A percentile compares a stretch with the other conserved stretches of the same genome.
Conservation (phyloP, 2,113 vertebrate species). For the Pangasianodon gigas region DNA sequence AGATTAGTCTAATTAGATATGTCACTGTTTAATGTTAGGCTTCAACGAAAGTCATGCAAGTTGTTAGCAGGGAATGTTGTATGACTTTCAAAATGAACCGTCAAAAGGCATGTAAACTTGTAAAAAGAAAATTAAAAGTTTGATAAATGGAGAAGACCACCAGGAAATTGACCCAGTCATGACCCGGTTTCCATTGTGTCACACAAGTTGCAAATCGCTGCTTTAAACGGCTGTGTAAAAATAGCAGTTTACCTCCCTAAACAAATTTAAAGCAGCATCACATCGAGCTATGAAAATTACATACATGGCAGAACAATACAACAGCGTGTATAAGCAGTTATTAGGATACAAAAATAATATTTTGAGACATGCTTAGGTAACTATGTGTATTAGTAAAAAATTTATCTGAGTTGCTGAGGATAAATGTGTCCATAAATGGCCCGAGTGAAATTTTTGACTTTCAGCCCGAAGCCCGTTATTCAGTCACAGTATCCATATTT, state of each 20-base stretch:
- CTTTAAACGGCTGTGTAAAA: background rate
- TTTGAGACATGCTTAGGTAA: background rate
- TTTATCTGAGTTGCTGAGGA: background rate
- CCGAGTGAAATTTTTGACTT: background rate
- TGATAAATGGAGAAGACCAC: background rate
- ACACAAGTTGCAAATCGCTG: background rate
- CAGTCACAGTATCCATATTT: slow-evolving; percentile 24
- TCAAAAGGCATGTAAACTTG: background rate
- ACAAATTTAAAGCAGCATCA: background rate
- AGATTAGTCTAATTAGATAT: background rate
- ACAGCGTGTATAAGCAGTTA: background rate
- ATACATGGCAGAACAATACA: background rate
- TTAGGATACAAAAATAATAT: background rate
- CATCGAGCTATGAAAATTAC: background rate
- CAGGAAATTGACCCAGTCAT: background rate
- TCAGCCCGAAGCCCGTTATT: background rate
- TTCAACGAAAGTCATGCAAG: background rate
- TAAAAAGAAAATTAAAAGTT: background rate
- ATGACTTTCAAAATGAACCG: background rate
- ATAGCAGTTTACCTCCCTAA: background rate
- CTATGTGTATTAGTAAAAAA: background rate
- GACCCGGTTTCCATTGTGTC: background rate
- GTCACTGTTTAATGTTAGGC: background rate
- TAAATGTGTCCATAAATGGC: slow-evolving; percentile 14
- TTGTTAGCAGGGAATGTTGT: background rate